Base-by-base conservation (phyloP, 1,140 invertebrate genomes). In the Camponotus pennsylvanicus region DNA sequence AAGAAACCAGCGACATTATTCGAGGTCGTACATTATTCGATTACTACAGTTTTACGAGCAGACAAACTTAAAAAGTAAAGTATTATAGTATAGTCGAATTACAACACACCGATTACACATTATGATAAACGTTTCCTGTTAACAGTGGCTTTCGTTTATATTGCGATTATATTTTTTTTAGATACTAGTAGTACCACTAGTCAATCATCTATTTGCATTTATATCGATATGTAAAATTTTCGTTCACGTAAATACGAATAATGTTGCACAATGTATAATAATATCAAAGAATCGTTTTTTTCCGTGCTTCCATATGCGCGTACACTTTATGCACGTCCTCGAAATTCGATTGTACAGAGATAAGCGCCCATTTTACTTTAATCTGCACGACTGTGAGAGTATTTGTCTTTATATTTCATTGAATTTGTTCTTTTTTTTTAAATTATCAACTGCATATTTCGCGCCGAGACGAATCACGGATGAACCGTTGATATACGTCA, bases 401-500 rank as follows among this genome's bases (percentile, higher is more conserved):
- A 75, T 37, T 34, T 37, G 18, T 76, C 45, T 59, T 27, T 76
- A 40, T 52, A 18, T 18, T 84, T 45, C 11, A 71, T 76, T 86
- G 82, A 21, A 80, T 82, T 76, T 76, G 77, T 76, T 80, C 52
- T 86, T 80, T 42, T 69, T 27, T 40, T 42, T 42, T 42, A 32
- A 86, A 86, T 75, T 32, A 61, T 34, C 8, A 3, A n/a, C 21
- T 83, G 45, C 45, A 4, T n/a, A 37, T 66, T 57, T 82, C n/a
- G 45, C n/a, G 7, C 15, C 8, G 18, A 64, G 49, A 61, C 75
- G n/a, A 69, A 86, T 91, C 80, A 40, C 90, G 90, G 90, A 91
- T 91, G 90, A 91, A 91, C 90, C 90, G 89, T 85, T 52, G 90
- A 89, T 83, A 52, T 52, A 63, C 49, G 57, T 59, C 13, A 21